These are phyloP conservation scores for Rhagologus leucostigma DNA, from an alignment of 2,113 vertebrate genomes.

Conservation along the genomic window DNA sequence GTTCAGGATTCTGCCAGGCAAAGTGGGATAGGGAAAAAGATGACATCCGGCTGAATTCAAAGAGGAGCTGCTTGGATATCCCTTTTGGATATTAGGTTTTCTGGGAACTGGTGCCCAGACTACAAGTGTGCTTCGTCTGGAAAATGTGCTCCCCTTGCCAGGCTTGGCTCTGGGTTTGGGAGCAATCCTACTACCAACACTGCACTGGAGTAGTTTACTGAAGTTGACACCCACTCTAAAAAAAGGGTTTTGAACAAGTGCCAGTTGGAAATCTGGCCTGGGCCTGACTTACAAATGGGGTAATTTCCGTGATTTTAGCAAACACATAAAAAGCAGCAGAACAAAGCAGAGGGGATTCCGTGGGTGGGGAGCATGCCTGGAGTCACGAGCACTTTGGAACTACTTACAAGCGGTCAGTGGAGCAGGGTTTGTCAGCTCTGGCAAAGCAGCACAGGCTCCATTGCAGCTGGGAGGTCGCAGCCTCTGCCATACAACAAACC, in stretches of 20 bases:
- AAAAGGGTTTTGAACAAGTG: background rate
- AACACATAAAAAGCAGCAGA: constrained; percentile 12
- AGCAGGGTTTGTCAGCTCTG: background rate
- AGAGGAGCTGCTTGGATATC: background rate
- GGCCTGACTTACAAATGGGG: background rate
- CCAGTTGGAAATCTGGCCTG: background rate
- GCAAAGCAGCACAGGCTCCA: constrained; percentile 10
- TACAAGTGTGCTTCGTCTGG: background rate
- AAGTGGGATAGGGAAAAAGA: background rate
- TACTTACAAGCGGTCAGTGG: background rate
- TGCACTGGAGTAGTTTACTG: background rate
- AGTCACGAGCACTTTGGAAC: background rate
- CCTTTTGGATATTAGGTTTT: background rate
- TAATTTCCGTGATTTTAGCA: background rate
- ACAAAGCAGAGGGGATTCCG: background rate
- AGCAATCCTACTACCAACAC: background rate
- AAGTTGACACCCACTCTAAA: background rate
- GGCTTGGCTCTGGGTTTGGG: background rate
- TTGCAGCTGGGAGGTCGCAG: background rate
- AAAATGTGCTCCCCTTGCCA: background rate
- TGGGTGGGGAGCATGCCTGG: constrained; percentile 21
- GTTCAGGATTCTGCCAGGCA: background rate
- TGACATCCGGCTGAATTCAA: background rate
- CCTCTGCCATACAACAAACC: background rate
- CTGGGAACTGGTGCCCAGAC: background rate